These are phyloP conservation scores for Heliconius hewitsoni DNA, from an alignment of 1,140 invertebrate species.

Conservation along the genomic window DNA sequence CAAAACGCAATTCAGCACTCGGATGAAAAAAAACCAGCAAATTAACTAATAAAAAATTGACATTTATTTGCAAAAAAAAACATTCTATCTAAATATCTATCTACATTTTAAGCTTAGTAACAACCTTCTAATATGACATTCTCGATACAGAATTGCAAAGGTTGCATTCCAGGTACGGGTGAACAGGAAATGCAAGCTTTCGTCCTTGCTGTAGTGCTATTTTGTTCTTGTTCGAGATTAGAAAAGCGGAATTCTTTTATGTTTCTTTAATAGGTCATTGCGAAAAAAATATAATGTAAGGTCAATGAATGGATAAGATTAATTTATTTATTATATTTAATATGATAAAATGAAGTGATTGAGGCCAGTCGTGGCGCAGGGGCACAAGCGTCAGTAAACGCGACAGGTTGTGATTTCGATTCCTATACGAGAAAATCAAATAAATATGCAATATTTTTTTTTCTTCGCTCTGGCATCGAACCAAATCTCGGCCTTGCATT, in stretches of 20 bases:
- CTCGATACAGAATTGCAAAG: background rate
- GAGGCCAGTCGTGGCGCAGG: no score
- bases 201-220: background rate
- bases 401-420: no score
- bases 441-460: no score
- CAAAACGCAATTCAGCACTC: no score
- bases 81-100: background rate
- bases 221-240: background rate
- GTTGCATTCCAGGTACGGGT: background rate
- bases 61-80: background rate
- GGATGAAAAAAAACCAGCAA: background rate
- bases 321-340: no score
- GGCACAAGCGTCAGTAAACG: no score
- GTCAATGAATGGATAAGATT: background rate
- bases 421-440: no score
- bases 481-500: no score
- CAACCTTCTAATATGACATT: slow-evolving; percentile 1
- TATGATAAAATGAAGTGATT: no score
- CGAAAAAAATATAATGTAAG: background rate
- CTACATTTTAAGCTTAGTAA: background rate
- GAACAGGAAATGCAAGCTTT: slow-evolving; percentile 7
- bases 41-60: background rate
- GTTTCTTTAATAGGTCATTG: background rate
- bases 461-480: no score
- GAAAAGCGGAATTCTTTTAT: background rate